Conservation (phyloP, 2,888 invertebrate genomes). For the Agrotis segetum region DNA sequence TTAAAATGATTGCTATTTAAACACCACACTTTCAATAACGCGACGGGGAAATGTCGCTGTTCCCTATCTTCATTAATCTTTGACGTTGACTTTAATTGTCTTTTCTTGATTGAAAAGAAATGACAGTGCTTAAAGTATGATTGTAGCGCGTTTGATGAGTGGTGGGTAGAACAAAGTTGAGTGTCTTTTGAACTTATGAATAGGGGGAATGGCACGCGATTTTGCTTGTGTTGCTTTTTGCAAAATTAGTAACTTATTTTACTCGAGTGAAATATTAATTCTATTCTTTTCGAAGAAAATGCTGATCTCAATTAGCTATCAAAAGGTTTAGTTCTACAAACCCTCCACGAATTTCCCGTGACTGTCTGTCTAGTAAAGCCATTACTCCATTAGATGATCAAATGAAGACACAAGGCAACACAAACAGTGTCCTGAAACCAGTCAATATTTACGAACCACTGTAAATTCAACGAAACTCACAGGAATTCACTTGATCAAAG, state of each 20-base stretch:
- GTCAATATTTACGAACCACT: conserved; percentile 49
- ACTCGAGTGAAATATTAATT: background rate
- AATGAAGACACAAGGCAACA: conserved; percentile 42
- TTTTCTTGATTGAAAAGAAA: conserved; percentile 60
- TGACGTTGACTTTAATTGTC: conserved; percentile 46
- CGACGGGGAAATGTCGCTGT: conserved; percentile 42
- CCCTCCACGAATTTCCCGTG: background rate
- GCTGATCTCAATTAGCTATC: background rate
- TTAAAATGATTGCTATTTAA: conserved; percentile 70
- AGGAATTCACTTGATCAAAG: conserved; percentile 52
- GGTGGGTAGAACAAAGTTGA: conserved; percentile 22
- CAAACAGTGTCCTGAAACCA: conserved; percentile 40
- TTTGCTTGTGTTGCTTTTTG: conserved; percentile 10
- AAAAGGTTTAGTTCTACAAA: background rate
- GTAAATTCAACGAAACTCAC: conserved; percentile 48
- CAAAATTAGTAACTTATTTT: background rate
- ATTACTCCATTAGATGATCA: conserved; percentile 44
- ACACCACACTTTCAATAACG: conserved; percentile 58
- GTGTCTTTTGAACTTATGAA: conserved; percentile 16
- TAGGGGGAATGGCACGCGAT: conserved; percentile 31
- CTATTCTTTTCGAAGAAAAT: too few species aligned
- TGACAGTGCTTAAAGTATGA: conserved; percentile 38
- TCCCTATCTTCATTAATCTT: conserved; percentile 57
- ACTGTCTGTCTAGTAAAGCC: conserved; percentile 18
- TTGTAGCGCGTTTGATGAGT: conserved; percentile 16